A percentile compares a stretch with the other conserved stretches of the same genome.
phyloP scores from a whole-genome alignment of 1,140 invertebrate species.

The Drosophila lacertosa region DNA sequence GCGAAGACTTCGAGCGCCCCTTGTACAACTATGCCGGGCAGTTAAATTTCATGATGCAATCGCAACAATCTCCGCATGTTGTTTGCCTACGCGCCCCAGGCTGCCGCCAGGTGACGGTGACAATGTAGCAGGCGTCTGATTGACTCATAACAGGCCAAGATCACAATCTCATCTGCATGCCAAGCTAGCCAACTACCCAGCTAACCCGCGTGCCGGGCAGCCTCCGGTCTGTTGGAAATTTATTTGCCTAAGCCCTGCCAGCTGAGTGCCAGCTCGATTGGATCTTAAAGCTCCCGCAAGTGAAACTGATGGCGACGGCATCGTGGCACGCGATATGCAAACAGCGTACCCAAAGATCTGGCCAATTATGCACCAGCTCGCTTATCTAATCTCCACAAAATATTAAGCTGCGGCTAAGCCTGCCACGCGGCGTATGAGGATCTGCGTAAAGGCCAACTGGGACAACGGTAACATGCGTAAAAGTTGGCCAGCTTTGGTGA shows the following conservation, averaged over 20 bases:
- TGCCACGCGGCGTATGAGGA: conserved; percentile 5
- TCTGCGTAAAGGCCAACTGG: conserved; percentile 44
- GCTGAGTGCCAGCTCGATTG: conserved; percentile 16
- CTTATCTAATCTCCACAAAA: conserved; percentile 47
- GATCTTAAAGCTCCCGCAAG: conserved; percentile 24
- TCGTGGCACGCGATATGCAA: conserved; percentile 69
- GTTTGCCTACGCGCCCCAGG: conserved; percentile 65
- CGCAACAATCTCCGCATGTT: conserved; percentile 72
- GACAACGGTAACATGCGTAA: conserved; percentile 74
- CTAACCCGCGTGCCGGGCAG: background rate
- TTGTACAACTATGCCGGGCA: conserved; percentile 48
- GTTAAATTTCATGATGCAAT: conserved; percentile 80
- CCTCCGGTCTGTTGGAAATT: conserved; percentile 51
- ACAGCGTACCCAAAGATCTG: conserved; percentile 38
- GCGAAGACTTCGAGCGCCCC: conserved; percentile 59
- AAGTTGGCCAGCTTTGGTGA: conserved; percentile 6
- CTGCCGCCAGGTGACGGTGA: conserved; percentile 68
- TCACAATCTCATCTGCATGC: conserved; percentile 76
- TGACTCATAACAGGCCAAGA: conserved; percentile 79
- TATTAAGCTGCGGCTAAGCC: conserved; percentile 16
- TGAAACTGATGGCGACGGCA: conserved; percentile 68
- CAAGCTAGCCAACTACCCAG: conserved; percentile 26
- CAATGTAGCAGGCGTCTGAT: conserved; percentile 77
- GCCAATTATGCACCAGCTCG: conserved; percentile 54
- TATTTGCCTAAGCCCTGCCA: conserved; percentile 64